phyloP scores from a whole-genome alignment of 1,140 invertebrate species.

The Brachionus rotundiformis region DNA sequence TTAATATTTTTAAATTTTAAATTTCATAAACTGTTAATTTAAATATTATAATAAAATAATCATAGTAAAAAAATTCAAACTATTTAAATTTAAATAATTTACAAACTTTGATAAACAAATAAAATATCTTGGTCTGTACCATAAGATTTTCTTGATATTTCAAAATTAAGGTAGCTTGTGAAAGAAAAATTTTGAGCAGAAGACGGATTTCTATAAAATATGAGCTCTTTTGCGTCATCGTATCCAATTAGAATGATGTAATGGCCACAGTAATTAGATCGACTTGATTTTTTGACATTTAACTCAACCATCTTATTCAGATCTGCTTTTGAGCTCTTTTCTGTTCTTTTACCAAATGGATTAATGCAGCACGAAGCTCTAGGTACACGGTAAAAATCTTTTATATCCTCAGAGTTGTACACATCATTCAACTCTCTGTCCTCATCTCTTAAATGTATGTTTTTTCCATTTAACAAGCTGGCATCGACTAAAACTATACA shows the following conservation, averaged over 20 bases:
- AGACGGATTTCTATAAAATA: constrained; percentile 41
- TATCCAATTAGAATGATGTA: constrained; percentile 36
- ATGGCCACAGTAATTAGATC: constrained; percentile 9
- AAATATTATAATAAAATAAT: too few relatives aligned
- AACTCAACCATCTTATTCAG: constrained; percentile 4
- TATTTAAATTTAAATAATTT: not conserved
- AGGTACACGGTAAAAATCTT: not conserved
- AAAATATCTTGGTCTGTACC: constrained; percentile 52
- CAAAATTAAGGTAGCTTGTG: constrained; percentile 44
- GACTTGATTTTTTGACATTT: not conserved
- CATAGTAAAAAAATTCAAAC: not conserved
- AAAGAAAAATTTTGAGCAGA: not conserved
- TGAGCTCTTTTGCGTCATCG: not conserved
- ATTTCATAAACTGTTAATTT: too few relatives aligned
- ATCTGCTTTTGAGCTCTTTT: not conserved
- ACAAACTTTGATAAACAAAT: constrained; percentile 21
- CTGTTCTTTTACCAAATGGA: not conserved
- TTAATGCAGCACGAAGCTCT: not conserved
- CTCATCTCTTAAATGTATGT: constrained; percentile 11
- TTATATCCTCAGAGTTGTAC: not conserved
- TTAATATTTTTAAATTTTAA: too few relatives aligned
- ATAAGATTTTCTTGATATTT: constrained; percentile 42
- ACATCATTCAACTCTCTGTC: not conserved
- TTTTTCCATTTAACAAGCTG: constrained; percentile 31
- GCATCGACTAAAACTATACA: constrained; percentile 46